These are phyloP conservation scores for Pseudobourletiella spinata DNA, from an alignment of 1,140 invertebrate genomes.

Conservation along the genomic window DNA sequence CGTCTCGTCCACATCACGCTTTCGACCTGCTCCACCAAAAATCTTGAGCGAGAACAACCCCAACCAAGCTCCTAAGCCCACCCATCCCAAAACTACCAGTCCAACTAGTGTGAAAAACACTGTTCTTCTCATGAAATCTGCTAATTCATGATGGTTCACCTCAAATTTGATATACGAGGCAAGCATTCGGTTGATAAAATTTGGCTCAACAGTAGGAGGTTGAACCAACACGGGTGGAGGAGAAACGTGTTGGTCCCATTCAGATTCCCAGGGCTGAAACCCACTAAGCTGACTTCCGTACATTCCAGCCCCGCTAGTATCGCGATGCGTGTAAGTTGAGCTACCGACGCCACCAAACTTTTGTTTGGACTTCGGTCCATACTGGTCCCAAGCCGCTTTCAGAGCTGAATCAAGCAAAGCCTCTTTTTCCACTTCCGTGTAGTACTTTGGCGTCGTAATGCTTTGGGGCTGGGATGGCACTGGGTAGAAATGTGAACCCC, in stretches of 20 bases:
- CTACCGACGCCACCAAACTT: not conserved
- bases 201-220: slow-evolving; percentile 11
- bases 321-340: slow-evolving; percentile 1
- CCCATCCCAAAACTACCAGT: slow-evolving; percentile 19
- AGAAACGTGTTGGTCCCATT: slow-evolving; percentile 28
- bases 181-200: slow-evolving; percentile 18
- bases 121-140: slow-evolving; percentile 18
- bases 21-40: not conserved
- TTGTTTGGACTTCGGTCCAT: slow-evolving; percentile 14
- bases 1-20: not conserved
- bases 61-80: slow-evolving; percentile 17
- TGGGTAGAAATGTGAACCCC: too few species aligned
- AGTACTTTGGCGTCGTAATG: too few species aligned
- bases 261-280: slow-evolving; percentile 28
- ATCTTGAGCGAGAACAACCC: slow-evolving; percentile 18
- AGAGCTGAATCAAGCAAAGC: slow-evolving; percentile 12
- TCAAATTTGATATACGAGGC: slow-evolving; percentile 27
- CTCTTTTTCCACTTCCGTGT: not conserved
- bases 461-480: too few species aligned
- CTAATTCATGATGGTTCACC: slow-evolving; percentile 31
- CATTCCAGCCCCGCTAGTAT: not conserved
- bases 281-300: not conserved
- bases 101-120: slow-evolving; percentile 18
- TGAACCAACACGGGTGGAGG: not conserved
- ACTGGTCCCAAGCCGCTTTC: slow-evolving; percentile 18